Evolutionary conservation across 2,888 invertebrate genomes (phyloP).

Genomic region (Neelides folsomi): DNA sequence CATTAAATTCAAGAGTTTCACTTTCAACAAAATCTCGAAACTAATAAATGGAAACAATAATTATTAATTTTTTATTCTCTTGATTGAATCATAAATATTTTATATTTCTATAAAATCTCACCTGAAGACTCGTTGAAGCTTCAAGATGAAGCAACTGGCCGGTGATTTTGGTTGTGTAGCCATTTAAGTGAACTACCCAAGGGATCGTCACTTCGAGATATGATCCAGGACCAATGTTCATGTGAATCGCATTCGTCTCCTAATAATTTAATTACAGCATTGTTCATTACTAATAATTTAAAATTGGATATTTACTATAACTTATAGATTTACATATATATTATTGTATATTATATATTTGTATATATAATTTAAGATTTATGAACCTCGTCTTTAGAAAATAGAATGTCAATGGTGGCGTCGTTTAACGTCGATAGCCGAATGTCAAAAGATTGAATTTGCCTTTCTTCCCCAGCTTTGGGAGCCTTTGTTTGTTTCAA

Average conservation of each 20-base stretch:
- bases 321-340: no score
- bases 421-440: slow-evolving; percentile 78
- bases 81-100: background rate
- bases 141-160: slow-evolving; percentile 89
- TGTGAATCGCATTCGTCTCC: slow-evolving; percentile 93
- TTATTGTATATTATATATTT: background rate
- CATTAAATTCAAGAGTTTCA: slow-evolving; percentile 84
- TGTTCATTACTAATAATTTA: no score
- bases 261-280: slow-evolving; percentile 36
- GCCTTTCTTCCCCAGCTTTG: slow-evolving; percentile 72
- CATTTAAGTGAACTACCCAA: slow-evolving; percentile 76
- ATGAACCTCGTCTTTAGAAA: slow-evolving; percentile 65
- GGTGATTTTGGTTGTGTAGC: slow-evolving; percentile 78
- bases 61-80: background rate
- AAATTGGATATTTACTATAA: no score
- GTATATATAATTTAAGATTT: background rate
- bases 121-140: slow-evolving; percentile 82
- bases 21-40: slow-evolving; percentile 85
- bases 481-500: slow-evolving; percentile 61
- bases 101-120: slow-evolving; percentile 15
- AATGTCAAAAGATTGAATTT: slow-evolving; percentile 83
- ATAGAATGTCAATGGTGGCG: slow-evolving; percentile 88
- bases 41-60: slow-evolving; percentile 31
- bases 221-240: slow-evolving; percentile 87
- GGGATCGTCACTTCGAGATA: slow-evolving; percentile 93